Percentiles rank a stretch among this genome's conserved stretches.
These are phyloP conservation scores for Boloria euphrosyne DNA, from an alignment of 2,888 invertebrate species.

Conservation along the genomic window DNA sequence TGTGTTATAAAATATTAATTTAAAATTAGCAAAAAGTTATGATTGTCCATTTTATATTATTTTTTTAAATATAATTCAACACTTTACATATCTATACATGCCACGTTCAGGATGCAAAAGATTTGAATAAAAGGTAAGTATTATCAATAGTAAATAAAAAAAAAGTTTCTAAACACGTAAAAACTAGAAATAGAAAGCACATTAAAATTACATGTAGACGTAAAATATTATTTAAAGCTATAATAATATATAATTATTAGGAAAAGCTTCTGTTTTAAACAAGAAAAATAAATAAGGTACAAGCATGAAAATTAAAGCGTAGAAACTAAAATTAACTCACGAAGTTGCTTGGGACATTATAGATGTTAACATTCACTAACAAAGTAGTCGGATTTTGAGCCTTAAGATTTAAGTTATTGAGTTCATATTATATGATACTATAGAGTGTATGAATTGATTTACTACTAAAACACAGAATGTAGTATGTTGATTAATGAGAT, in stretches of 20 bases:
- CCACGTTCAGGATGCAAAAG: no score
- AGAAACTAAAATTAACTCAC: slow-evolving; percentile 63
- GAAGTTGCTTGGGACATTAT: slow-evolving; percentile 73
- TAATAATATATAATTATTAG: background rate
- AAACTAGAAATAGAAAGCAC: no score
- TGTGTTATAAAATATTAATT: no score
- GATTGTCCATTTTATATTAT: no score
- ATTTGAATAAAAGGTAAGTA: no score
- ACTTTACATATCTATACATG: no score
- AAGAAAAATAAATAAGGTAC: slow-evolving; percentile 25
- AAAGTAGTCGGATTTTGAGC: slow-evolving; percentile 53
- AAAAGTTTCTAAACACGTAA: no score
- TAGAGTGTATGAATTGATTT: background rate
- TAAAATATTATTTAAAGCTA: background rate
- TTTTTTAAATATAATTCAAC: no score
- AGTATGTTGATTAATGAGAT: no score
- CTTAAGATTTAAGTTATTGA: slow-evolving; percentile 34
- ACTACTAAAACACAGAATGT: background rate
- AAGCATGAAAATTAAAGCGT: slow-evolving; percentile 53
- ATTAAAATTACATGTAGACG: no score
- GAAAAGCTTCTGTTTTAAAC: background rate
- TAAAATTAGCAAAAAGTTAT: no score
- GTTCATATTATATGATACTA: slow-evolving; percentile 9
- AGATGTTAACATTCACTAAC: slow-evolving; percentile 56
- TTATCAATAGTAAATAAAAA: no score